A percentile compares a stretch with the other conserved stretches of the same genome.
phyloP scores from a whole-genome alignment of 2,113 vertebrate genomes.

The Microtus oregoni region DNA sequence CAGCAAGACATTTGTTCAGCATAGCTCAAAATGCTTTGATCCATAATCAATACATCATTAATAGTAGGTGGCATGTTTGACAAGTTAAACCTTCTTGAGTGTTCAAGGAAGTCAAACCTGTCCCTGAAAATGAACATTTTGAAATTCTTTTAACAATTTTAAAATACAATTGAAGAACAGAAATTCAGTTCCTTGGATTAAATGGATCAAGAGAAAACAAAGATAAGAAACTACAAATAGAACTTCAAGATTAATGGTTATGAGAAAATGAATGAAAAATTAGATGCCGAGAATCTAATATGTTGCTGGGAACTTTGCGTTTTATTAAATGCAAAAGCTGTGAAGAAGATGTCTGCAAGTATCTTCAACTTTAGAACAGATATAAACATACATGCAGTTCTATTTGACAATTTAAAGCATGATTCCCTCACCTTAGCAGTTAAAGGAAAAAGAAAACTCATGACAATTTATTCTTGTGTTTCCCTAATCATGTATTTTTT shows the following conservation, averaged over 20 bases:
- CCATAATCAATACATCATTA: slow-evolving; percentile 62
- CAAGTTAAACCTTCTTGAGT: slow-evolving; percentile 25
- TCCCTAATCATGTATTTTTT: not conserved
- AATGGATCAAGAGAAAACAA: slow-evolving; percentile 44
- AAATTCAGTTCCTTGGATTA: not conserved
- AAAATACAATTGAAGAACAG: slow-evolving; percentile 38
- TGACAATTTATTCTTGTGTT: not conserved
- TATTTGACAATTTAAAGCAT: not conserved
- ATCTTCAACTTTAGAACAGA: slow-evolving; percentile 26
- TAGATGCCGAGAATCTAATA: slow-evolving; percentile 14
- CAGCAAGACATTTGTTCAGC: not conserved
- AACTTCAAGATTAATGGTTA: slow-evolving; percentile 24
- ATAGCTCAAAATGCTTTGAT: slow-evolving; percentile 38
- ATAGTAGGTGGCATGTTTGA: slow-evolving; percentile 41
- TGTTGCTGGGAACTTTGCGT: slow-evolving; percentile 43
- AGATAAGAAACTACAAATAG: slow-evolving; percentile 25
- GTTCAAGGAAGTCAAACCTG: not conserved
- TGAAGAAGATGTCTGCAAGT: slow-evolving; percentile 18
- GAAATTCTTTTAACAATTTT: not conserved
- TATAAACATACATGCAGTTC: not conserved
- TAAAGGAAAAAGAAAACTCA: slow-evolving; percentile 19
- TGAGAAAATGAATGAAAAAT: slow-evolving; percentile 20
- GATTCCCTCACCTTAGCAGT: not conserved
- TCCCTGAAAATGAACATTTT: slow-evolving; percentile 56
- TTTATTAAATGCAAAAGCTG: slow-evolving; percentile 43